These are phyloP conservation scores for Andrena minutula DNA, from an alignment of 2,888 invertebrate species.

Conservation along the genomic window DNA sequence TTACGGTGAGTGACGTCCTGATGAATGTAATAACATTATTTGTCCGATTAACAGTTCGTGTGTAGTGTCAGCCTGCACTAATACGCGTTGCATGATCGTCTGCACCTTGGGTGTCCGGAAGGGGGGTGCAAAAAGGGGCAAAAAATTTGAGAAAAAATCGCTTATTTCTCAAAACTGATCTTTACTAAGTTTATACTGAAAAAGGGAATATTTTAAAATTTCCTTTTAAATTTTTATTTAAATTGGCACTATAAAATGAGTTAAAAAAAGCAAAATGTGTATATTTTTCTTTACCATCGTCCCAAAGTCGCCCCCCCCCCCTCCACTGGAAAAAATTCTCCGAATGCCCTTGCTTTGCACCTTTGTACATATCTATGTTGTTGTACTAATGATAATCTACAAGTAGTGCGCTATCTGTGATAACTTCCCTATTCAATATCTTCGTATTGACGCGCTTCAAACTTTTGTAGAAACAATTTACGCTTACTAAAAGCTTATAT, in stretches of 20 bases:
- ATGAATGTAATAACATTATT: not conserved
- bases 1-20: slow-evolving; percentile 71
- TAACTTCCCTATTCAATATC: slow-evolving; percentile 27
- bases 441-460: slow-evolving; percentile 50
- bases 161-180: too few species aligned
- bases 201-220: too few species aligned
- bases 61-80: slow-evolving; percentile 1
- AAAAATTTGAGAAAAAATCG: too few species aligned
- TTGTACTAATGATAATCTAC: slow-evolving; percentile 6
- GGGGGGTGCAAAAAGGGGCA: too few species aligned
- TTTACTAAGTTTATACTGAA: too few species aligned
- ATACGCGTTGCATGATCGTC: slow-evolving; percentile 29
- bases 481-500: not conserved
- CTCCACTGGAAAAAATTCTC: too few species aligned
- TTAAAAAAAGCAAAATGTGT: too few species aligned
- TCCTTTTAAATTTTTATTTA: too few species aligned
- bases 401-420: not conserved
- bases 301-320: too few species aligned
- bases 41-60: slow-evolving; percentile 8
- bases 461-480: slow-evolving; percentile 1
- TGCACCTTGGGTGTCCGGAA: not conserved
- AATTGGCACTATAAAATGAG: too few species aligned
- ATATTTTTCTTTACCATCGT: too few species aligned
- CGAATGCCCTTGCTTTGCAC: not conserved
- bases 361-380: slow-evolving; percentile 18